Conservation (phyloP, 1,140 invertebrate species). For the Penaeus vannamei region DNA sequence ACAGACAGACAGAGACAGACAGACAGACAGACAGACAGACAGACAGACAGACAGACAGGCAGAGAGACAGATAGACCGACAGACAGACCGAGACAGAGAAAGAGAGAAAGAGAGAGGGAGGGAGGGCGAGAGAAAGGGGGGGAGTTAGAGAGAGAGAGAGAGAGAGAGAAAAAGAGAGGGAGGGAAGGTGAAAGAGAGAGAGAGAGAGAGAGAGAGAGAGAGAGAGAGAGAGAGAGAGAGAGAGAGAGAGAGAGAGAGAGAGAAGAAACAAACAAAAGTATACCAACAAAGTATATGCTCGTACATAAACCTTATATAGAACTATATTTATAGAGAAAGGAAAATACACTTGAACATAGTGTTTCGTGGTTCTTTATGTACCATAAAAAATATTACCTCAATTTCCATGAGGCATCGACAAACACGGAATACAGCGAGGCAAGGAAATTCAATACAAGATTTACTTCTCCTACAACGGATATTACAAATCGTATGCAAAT, state of each 20-base stretch:
- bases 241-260: background rate
- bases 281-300: too few species aligned
- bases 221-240: slow-evolving; percentile 60
- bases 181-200: slow-evolving; percentile 66
- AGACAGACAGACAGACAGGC: background rate
- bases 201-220: slow-evolving; percentile 75
- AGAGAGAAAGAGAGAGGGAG: background rate
- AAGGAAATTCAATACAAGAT: too few species aligned
- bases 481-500: too few species aligned
- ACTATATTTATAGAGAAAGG: too few species aligned
- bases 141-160: background rate
- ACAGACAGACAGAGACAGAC: background rate
- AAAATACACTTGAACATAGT: too few species aligned
- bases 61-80: background rate
- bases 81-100: background rate
- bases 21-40: background rate
- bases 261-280: background rate
- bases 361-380: too few species aligned
- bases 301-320: too few species aligned
- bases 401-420: too few species aligned
- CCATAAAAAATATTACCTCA: too few species aligned
- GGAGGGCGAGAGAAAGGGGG: background rate
- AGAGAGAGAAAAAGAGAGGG: background rate
- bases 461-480: too few species aligned
- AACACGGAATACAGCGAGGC: too few species aligned